Evolutionary conservation across 2,113 vertebrate genomes (phyloP).

Genomic region (Aviceda subcristata): DNA sequence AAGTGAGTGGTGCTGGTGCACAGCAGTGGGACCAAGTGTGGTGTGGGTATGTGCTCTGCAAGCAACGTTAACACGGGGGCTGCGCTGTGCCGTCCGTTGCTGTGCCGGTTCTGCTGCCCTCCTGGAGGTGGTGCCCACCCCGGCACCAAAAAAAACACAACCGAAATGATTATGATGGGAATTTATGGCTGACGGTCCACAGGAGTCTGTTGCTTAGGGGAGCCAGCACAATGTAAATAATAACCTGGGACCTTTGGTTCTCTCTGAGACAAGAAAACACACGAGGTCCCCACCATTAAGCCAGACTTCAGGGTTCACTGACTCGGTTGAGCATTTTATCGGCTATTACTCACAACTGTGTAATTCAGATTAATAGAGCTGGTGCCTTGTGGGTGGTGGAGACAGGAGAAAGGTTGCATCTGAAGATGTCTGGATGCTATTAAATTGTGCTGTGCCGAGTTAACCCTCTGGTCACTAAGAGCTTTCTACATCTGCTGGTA

Average conservation of each 20-base stretch:
- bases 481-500: neutral
- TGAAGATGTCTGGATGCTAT: neutral
- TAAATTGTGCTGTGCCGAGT: neutral
- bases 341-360: neutral
- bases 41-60: neutral
- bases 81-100: neutral
- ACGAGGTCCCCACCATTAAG: neutral
- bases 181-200: conserved; percentile 42
- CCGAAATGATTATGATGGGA: conserved; percentile 15
- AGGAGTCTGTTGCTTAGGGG: conserved; percentile 27
- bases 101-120: neutral
- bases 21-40: neutral
- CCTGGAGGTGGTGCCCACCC: neutral
- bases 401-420: neutral
- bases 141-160: neutral
- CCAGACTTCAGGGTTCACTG: neutral
- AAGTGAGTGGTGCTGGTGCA: neutral
- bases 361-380: neutral
- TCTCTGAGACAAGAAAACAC: neutral
- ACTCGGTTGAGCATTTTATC: neutral
- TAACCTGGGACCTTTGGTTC: neutral
- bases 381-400: neutral
- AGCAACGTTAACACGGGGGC: neutral
- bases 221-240: conserved; percentile 45
- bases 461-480: neutral